These are phyloP conservation scores for Aspidoscelis tigris DNA, from an alignment of 2,113 vertebrate species.

Conservation along the genomic window DNA sequence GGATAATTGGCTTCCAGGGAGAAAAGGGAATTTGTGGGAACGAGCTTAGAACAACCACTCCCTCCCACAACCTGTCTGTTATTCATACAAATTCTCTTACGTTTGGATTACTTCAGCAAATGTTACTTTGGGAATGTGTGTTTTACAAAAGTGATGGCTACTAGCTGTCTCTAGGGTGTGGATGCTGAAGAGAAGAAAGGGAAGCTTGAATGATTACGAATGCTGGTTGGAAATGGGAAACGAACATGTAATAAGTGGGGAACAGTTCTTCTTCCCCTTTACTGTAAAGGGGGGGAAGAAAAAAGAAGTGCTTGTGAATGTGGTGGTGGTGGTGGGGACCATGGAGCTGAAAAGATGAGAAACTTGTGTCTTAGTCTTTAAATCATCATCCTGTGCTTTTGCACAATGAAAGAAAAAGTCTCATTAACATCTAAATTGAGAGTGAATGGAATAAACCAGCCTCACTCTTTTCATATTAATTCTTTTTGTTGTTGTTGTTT, in stretches of 20 bases:
- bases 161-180: background rate
- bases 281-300: background rate
- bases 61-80: too few species aligned
- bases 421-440: constrained; percentile 30
- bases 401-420: constrained; percentile 29
- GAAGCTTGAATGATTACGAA: background rate
- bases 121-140: background rate
- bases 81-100: background rate
- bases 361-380: constrained; percentile 27
- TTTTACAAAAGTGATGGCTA: background rate
- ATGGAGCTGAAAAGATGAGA: background rate
- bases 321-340: background rate
- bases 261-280: background rate
- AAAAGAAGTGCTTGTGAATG: background rate
- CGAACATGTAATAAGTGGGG: background rate
- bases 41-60: too few species aligned
- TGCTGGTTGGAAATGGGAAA: background rate
- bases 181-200: background rate
- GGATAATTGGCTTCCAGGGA: background rate
- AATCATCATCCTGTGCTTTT: constrained; percentile 3
- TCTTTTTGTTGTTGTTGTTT: constrained; percentile 30
- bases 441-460: constrained; percentile 3
- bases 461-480: background rate
- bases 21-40: too few species aligned
- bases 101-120: background rate